Evolutionary conservation across 2,888 invertebrate species (phyloP).

Genomic region (Leptinotarsa juncta): DNA sequence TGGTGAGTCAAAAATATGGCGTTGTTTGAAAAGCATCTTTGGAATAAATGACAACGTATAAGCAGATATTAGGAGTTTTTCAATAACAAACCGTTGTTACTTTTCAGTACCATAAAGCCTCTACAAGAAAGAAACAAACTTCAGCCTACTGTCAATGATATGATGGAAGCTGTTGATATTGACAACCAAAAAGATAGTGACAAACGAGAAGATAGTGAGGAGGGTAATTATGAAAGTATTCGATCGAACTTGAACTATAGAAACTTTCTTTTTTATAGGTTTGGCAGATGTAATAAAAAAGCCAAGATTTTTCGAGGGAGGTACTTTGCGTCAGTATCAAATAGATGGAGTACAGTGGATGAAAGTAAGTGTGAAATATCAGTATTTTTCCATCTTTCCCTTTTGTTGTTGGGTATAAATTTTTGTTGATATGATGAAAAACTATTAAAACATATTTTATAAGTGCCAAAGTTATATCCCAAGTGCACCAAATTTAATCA

Average conservation of each 20-base stretch:
- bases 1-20: no score
- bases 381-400: not conserved
- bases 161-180: slow-evolving; percentile 38
- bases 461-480: no score
- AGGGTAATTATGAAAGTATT: not conserved
- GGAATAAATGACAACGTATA: no score
- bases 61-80: no score
- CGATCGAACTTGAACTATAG: not conserved
- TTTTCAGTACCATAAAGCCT: slow-evolving; percentile 32
- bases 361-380: slow-evolving; percentile 63
- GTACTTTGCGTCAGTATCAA: slow-evolving; percentile 73
- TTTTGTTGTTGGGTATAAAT: no score
- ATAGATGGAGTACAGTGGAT: slow-evolving; percentile 77
- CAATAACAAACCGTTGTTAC: no score
- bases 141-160: slow-evolving; percentile 41
- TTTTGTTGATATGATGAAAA: no score
- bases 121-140: slow-evolving; percentile 40
- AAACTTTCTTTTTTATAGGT: slow-evolving; percentile 31
- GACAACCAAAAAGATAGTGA: slow-evolving; percentile 14
- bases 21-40: no score
- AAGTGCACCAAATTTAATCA: no score
- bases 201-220: not conserved
- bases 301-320: slow-evolving; percentile 58
- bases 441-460: no score
- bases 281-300: slow-evolving; percentile 39